Base-by-base conservation (phyloP, 2,113 vertebrate genomes). In the Tangachromis dhanisi region DNA sequence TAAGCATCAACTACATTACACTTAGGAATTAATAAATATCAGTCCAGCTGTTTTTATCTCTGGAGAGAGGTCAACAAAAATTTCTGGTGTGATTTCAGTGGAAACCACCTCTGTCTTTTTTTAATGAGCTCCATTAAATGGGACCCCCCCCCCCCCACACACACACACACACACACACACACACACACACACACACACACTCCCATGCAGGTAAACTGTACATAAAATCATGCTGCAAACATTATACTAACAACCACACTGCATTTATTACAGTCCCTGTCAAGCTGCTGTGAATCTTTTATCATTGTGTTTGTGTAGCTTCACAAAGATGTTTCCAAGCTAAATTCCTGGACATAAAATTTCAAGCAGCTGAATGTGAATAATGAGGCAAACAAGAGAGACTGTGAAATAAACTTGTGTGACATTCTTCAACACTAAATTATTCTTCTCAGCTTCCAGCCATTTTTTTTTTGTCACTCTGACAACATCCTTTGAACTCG, bases 401-500 rank as follows among this genome's bases (percentile, higher is more conserved):
- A 51, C 7, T 21, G 38, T 63, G 42, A n/a, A 71, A 51, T 59
- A 66, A 80, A 83, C 53, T 47, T 57, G 35, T 9, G 42, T 42
- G 55, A 66, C 55, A 47, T 61, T 78, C 45, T 51, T 49, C 73
- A 78, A 24, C 31, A 31, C 49, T 35, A 26, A 86, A 86, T 81
- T 33, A 63, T 73, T 86, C 81, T 55, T 71, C 66, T 79, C 79
- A 55, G 78, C 79, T 76, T 84, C 35, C 81, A 83, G 78, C 24
- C 21, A 29, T 17, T 73, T 33, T 59, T 51, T 51, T 55, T 26
- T 31, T 83, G 80, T 90, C 73, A 59, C 51, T 71, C 71, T 81
- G 84, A 91, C 90, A 80, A 68, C 81, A 54, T 76, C 81, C 86
- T 95, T 92, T 93, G 93, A 94, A 92, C 55, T 88, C 7, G 8